Evolutionary conservation across 1,140 invertebrate genomes (phyloP), one percentile per base, ranked within the genome.

Genomic region (Atta texana): DNA sequence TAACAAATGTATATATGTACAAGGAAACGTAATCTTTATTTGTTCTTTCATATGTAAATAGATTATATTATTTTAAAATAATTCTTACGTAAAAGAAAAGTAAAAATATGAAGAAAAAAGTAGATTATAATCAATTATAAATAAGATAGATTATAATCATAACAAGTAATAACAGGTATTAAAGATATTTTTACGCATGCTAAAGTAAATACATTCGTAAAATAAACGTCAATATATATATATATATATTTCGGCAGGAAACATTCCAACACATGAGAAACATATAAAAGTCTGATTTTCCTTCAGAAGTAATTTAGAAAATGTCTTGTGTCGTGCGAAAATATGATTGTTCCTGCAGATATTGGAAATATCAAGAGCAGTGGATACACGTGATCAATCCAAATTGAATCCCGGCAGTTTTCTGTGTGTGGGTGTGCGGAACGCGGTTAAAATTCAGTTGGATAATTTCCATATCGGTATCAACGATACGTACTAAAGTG

Each of bases 381-480:
- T 59, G 34, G 75, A 51, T 84, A 75, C 80, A 84, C 80, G 80
- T 74, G 80, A 84, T 74, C 80, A 84, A 49, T 84, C 55, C 69
- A 84, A 74, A 84, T 84, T 75, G 80, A 84, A 84, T 75, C 69
- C 69, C 39, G 44, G 39, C 69, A 68, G 24, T 31, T n/a, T 18
- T 24, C 18, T 0, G 77, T 55, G 49, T 39, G 31, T n/a, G 78
- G 12, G 77, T 24, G 51, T 21, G 64, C 16, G 64, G 28, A 53
- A 49, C 61, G 64, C 66, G 64, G 78, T 86, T 85, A 86, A 90
- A 90, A 88, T 87, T 85, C 88, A 75, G 87, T 69, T 85, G 86
- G 77, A 90, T 90, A 90, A 90, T 90, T 88, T 90, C 61, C 89
- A 90, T 88, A 71, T 71, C 64, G 77, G 85, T 80, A 86, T 86